Base-by-base conservation (phyloP, 1,140 invertebrate species). In the Anagrus nilaparvatae region DNA sequence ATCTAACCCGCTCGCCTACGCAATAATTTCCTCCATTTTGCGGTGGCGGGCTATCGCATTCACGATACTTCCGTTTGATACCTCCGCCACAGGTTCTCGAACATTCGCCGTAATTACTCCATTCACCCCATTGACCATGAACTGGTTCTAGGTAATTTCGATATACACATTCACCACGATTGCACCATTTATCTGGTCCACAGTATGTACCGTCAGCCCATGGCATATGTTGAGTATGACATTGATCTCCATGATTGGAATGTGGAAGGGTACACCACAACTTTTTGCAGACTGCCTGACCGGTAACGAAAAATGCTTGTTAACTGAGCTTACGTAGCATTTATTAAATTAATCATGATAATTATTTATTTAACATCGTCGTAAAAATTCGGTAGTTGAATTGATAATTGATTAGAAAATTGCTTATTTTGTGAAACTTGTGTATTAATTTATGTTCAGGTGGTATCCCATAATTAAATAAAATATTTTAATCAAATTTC, bases 141-240 rank as follows among this genome's bases (percentile, higher is more conserved):
- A 87, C 61, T 2, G 78, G 72, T 10, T 66, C 53, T 0, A 77
- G 59, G 13, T 69, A 61, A 5, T 74, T 70, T 13, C 71, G 68
- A 0, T 71, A 60, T 5, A 87, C 78, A 61, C 91, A 96, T 44
- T 80, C 65, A 13, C 90, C 86, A 32, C 78, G 70, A 40, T 84
- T 76, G 59, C 91, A 95, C 84, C 87, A 92, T 61, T 73, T 63
- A 9, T 67, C 73, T 50, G 53, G 27, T 7, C 72, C 77, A 61
- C 91, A 95, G 0, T 70, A 58, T 5, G 91, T 95, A 8, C 90
- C 90, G 59, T 96, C 91, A 1, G 90, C 89, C 90, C 88, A 93
- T 1, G 89, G 89, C 76, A 89, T 81, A 50, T 87, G 81, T 47
- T 84, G 80, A 3, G 86, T 90, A 20, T 77, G 71, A 61, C 91